Evolutionary conservation across 2,113 vertebrate species (phyloP).

Genomic region (Tupaia tana): DNA sequence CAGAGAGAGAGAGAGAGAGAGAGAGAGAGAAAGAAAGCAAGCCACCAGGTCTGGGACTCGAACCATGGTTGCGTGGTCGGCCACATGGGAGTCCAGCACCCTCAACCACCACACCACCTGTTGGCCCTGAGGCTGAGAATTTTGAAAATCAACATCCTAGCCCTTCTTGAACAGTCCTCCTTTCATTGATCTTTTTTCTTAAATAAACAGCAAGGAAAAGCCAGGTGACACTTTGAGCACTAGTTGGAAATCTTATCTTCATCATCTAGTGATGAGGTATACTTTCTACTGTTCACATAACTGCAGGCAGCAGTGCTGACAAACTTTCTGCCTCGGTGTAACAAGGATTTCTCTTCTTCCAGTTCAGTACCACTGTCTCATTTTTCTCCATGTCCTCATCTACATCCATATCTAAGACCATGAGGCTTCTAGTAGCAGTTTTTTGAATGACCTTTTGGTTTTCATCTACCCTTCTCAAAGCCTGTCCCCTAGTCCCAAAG

Average conservation of each 20-base stretch:
- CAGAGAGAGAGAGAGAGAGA: no score
- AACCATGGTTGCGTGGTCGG: no score
- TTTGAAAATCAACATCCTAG: neutral
- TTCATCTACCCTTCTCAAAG: neutral
- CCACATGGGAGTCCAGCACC: no score
- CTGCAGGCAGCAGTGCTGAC: neutral
- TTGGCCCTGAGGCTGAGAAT: no score
- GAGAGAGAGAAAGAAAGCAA: no score
- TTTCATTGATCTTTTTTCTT: neutral
- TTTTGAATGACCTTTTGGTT: neutral
- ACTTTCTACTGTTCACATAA: neutral
- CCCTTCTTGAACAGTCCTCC: neutral
- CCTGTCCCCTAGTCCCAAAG: neutral
- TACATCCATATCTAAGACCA: neutral
- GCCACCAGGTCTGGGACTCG: no score
- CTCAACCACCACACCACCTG: no score
- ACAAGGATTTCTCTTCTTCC: neutral
- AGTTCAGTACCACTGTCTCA: neutral
- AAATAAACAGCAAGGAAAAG: neutral
- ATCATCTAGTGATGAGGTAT: neutral
- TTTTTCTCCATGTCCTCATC: neutral
- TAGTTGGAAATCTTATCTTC: neutral
- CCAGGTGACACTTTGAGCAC: neutral
- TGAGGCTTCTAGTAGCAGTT: neutral
- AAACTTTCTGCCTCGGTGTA: neutral